These are phyloP conservation scores for Tapirus terrestris DNA, from an alignment of 2,113 vertebrate species.

Conservation along the genomic window DNA sequence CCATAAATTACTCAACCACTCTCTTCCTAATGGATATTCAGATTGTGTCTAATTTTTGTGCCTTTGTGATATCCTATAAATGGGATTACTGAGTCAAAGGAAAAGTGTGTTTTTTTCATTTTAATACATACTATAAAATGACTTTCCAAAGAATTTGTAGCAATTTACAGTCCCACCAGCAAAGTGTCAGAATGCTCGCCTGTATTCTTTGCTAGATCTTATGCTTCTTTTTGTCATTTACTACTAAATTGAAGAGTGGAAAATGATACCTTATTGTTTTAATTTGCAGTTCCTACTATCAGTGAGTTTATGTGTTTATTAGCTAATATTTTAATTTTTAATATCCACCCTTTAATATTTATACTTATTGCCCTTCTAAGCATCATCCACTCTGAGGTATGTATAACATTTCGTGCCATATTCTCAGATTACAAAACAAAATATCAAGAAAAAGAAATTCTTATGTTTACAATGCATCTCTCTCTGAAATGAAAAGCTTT, in stretches of 20 bases:
- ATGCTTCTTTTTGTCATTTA: not conserved
- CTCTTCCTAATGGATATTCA: not conserved
- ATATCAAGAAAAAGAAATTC: not conserved
- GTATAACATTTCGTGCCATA: not conserved
- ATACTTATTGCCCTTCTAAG: not conserved
- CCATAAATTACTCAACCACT: not conserved
- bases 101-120: not conserved
- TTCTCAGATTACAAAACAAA: not conserved
- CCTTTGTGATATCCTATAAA: not conserved
- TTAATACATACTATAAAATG: not conserved
- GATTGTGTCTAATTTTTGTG: not conserved
- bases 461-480: not conserved
- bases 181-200: not conserved
- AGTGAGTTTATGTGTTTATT: not conserved
- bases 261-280: not conserved
- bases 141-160: slow-evolving; percentile 11
- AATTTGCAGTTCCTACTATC: not conserved
- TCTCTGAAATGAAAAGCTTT: slow-evolving; percentile 10
- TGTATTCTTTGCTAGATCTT: not conserved
- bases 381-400: not conserved
- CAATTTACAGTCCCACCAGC: not conserved
- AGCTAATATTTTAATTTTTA: slow-evolving; percentile 7
- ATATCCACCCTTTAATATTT: not conserved
- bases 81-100: not conserved
- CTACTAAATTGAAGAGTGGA: not conserved